phyloP scores from a whole-genome alignment of 2,797 vertebrate species.

The Toxotes lorentzi region DNA sequence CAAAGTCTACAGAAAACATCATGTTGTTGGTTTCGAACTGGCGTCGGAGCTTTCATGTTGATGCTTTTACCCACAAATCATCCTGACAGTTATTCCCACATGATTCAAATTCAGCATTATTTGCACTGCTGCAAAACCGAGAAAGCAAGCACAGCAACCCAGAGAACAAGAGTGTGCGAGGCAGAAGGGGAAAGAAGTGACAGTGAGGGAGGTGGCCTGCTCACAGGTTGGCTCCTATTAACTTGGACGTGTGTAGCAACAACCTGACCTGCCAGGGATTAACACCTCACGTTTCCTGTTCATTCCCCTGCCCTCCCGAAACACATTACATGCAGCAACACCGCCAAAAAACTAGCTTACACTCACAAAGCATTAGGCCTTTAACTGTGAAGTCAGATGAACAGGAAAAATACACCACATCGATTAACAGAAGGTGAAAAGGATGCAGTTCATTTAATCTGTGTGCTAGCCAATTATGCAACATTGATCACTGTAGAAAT shows the following conservation, averaged over 20 bases:
- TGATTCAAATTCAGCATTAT: constrained; percentile 7
- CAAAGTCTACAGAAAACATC: constrained; percentile 1
- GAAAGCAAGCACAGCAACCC: not conserved
- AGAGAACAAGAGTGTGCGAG: not conserved
- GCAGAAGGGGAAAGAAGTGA: constrained; percentile 20
- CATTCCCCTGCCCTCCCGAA: constrained; percentile 35
- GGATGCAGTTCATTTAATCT: constrained; percentile 71
- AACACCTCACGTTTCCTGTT: constrained; percentile 46
- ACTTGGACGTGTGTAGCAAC: constrained; percentile 22
- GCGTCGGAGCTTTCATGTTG: not conserved
- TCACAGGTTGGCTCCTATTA: constrained; percentile 36
- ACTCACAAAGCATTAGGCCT: constrained; percentile 46
- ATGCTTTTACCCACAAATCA: constrained; percentile 6
- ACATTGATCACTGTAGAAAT: constrained; percentile 76
- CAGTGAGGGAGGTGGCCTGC: constrained; percentile 10
- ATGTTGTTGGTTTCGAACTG: not conserved
- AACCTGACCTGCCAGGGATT: constrained; percentile 48
- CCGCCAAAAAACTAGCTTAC: constrained; percentile 38
- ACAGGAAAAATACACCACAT: constrained; percentile 63
- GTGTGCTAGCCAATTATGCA: constrained; percentile 67
- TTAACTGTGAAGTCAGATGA: constrained; percentile 60
- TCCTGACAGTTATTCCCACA: constrained; percentile 26
- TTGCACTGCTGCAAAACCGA: not conserved
- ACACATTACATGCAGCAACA: constrained; percentile 11
- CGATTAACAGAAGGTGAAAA: constrained; percentile 75